A percentile compares a stretch with the other conserved stretches of the same genome.
phyloP scores from a whole-genome alignment of 2,797 vertebrate genomes.

The Arnoldichthys spilopterus region DNA sequence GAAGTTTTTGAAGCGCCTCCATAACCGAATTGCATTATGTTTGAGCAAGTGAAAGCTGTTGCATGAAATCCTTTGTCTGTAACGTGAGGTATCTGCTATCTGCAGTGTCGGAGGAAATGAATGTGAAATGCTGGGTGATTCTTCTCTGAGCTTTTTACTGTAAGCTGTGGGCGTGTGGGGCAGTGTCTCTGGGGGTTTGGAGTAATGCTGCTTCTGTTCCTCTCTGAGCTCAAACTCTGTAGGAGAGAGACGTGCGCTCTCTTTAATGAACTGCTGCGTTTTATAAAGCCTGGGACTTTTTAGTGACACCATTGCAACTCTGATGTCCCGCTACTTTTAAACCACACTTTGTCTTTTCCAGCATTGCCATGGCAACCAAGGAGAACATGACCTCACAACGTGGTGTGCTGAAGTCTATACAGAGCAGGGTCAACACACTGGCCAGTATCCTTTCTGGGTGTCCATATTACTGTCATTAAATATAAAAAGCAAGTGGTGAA shows the following conservation, averaged over 20 bases:
- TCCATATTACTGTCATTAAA: background rate
- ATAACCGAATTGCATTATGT: constrained; percentile 16
- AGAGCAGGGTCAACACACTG: constrained; percentile 97
- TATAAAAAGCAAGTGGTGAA: background rate
- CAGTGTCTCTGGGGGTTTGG: constrained; percentile 37
- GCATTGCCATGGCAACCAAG: constrained; percentile 99
- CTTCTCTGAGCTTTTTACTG: constrained; percentile 32
- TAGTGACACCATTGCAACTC: background rate
- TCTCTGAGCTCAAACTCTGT: constrained; percentile 38
- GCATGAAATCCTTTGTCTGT: constrained; percentile 25
- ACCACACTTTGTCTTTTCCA: constrained; percentile 62
- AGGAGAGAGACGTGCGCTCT: constrained; percentile 1
- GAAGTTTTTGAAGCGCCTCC: constrained; percentile 1
- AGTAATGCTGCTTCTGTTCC: constrained; percentile 22
- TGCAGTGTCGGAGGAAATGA: constrained; percentile 38
- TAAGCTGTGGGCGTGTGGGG: constrained; percentile 8
- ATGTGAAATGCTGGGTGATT: constrained; percentile 42
- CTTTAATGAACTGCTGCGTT: constrained; percentile 18
- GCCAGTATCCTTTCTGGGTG: constrained; percentile 71
- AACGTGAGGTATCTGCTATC: constrained; percentile 36
- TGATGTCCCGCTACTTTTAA: constrained; percentile 14
- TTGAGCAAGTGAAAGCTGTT: constrained; percentile 23
- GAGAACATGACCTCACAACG: constrained; percentile 99
- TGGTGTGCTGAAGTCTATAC: constrained; percentile 94
- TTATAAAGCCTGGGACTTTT: background rate